Evolutionary conservation across 1,140 invertebrate species (phyloP).

Genomic region (Bombus polaris): DNA sequence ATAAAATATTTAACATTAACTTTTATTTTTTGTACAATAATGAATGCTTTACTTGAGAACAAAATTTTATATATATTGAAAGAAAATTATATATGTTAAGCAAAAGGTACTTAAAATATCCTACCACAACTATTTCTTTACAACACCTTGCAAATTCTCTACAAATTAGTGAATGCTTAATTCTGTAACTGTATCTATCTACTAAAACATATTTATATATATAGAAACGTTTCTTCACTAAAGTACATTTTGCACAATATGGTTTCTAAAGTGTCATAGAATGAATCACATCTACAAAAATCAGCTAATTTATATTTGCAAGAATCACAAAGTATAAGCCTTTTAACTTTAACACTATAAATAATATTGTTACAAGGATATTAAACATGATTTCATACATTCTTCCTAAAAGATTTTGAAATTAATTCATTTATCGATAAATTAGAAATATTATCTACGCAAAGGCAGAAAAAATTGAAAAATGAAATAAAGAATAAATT

Average conservation of each 20-base stretch:
- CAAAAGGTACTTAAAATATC: neutral
- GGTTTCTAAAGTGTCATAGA: neutral
- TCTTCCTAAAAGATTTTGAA: neutral
- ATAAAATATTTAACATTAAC: neutral
- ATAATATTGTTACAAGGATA: neutral
- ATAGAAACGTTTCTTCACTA: neutral
- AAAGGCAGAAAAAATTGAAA: neutral
- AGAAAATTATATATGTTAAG: neutral
- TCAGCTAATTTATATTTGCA: neutral
- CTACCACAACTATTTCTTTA: neutral
- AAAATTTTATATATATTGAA: neutral
- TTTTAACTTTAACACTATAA: slow-evolving; percentile 4
- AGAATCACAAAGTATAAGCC: neutral
- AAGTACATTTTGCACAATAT: neutral
- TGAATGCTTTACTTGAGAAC: neutral
- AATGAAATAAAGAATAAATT: neutral
- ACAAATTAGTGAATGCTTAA: neutral
- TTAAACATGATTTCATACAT: neutral
- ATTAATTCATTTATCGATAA: neutral
- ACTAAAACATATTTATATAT: neutral
- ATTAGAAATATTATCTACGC: neutral
- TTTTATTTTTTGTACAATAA: neutral
- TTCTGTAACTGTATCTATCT: neutral
- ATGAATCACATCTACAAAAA: neutral
- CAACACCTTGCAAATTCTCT: neutral